A percentile compares a stretch with the other conserved stretches of the same genome.
These are phyloP conservation scores for Macroramphosus scolopax DNA, from an alignment of 2,797 vertebrate species.

Conservation along the genomic window DNA sequence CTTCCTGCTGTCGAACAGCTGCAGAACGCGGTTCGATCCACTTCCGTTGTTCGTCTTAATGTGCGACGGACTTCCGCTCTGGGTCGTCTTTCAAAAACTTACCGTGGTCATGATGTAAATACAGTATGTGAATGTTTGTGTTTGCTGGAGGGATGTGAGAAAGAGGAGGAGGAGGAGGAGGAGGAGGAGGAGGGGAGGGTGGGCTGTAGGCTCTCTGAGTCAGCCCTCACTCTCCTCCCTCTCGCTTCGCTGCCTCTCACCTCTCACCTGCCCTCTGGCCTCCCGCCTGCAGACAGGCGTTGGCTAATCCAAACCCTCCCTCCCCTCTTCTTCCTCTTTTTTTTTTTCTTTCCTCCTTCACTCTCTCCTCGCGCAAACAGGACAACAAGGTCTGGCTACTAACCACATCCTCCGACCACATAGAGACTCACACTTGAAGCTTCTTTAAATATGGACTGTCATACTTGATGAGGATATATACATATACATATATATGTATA, in stretches of 20 bases:
- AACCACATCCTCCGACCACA: conserved; percentile 4
- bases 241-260: conserved; percentile 63
- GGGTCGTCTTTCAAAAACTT: conserved; percentile 3
- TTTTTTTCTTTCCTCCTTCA: conserved; percentile 17
- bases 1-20: conserved; percentile 7
- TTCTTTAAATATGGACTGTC: no score
- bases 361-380: conserved; percentile 27
- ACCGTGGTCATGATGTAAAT: conserved; percentile 5
- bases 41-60: neutral
- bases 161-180: neutral
- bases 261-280: conserved; percentile 71
- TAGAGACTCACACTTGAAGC: no score
- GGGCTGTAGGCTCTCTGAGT: conserved; percentile 53
- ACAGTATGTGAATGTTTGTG: conserved; percentile 24
- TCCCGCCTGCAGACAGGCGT: conserved; percentile 51
- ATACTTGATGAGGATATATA: no score
- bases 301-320: conserved; percentile 40
- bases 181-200: conserved; percentile 1
- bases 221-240: conserved; percentile 38
- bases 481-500: no score
- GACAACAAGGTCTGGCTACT: conserved; percentile 35
- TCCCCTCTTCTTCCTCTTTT: neutral
- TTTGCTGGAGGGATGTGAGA: conserved; percentile 23
- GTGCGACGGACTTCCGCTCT: conserved; percentile 6
- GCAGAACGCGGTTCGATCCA: conserved; percentile 9